Evolutionary conservation across 2,113 vertebrate species (phyloP).

Genomic region (Caretta caretta): DNA sequence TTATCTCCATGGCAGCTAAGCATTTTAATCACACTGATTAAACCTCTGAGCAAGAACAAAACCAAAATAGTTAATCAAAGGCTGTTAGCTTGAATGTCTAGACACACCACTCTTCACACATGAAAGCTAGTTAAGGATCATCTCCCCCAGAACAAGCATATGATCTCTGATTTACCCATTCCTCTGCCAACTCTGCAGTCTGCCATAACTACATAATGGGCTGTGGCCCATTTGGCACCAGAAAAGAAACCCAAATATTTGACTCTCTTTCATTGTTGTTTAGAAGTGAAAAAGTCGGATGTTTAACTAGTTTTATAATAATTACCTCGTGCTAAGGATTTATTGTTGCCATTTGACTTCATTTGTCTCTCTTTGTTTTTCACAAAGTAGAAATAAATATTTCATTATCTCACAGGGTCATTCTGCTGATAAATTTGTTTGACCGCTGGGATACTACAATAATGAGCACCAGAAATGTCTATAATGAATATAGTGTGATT

Average conservation of each 20-base stretch:
- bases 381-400: neutral
- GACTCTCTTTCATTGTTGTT: neutral
- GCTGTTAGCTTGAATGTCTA: slow-evolving; percentile 69
- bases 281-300: neutral
- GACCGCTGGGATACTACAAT: neutral
- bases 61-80: slow-evolving; percentile 75
- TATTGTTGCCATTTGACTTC: neutral
- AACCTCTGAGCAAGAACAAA: slow-evolving; percentile 72
- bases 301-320: neutral
- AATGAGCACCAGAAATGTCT: neutral
- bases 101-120: slow-evolving; percentile 46
- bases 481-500: rapidly evolving
- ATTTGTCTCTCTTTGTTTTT: neutral
- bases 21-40: slow-evolving; percentile 78
- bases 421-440: neutral
- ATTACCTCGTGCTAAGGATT: neutral
- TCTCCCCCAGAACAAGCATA: slow-evolving; percentile 18
- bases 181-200: slow-evolving; percentile 45
- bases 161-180: neutral
- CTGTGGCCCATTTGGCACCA: slow-evolving; percentile 59
- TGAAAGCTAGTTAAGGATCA: slow-evolving; percentile 67
- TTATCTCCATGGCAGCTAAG: slow-evolving; percentile 68
- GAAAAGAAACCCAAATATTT: neutral
- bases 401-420: neutral
- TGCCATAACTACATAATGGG: slow-evolving; percentile 17